A percentile compares a stretch with the other conserved stretches of the same genome.
Evolutionary conservation across 1,140 invertebrate species (phyloP).

Genomic region (Vanessa tameamea): DNA sequence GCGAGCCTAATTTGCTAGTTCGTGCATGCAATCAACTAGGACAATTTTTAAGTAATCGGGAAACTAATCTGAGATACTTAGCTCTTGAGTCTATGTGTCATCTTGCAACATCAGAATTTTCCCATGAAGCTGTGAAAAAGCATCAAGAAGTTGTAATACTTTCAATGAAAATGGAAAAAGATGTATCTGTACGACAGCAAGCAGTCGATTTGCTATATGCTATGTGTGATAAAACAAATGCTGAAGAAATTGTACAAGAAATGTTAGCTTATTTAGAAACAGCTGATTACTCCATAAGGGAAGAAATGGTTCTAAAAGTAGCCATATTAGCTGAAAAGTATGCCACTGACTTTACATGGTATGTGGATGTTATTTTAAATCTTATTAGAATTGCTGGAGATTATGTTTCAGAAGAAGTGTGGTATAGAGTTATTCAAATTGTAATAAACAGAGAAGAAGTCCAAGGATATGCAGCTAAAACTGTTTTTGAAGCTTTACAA

Average conservation of each 20-base stretch:
- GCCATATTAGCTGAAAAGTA: conserved; percentile 99
- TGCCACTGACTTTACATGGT: conserved; percentile 99
- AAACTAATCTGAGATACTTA: conserved; percentile 98
- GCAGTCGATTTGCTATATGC: conserved; percentile 99
- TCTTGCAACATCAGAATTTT: conserved; percentile 99
- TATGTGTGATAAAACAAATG: conserved; percentile 99
- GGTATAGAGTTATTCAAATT: conserved; percentile 99
- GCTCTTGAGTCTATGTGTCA: conserved; percentile 99
- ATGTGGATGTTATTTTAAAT: conserved; percentile 99
- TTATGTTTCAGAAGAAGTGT: conserved; percentile 98
- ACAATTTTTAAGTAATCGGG: conserved; percentile 98
- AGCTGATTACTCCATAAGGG: conserved; percentile 99
- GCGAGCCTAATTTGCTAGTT: conserved; percentile 98
- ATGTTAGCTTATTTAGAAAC: conserved; percentile 99
- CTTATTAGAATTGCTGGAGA: conserved; percentile 99
- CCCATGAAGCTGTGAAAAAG: conserved; percentile 99
- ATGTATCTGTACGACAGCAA: conserved; percentile 98
- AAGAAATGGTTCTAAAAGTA: conserved; percentile 99
- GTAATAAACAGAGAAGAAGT: conserved; percentile 99
- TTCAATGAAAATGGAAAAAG: conserved; percentile 99
- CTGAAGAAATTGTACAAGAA: conserved; percentile 99
- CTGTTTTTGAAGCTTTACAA: conserved; percentile 99
- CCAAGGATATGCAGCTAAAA: conserved; percentile 99
- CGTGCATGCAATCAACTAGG: conserved; percentile 99
- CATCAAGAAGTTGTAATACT: conserved; percentile 99